These are phyloP conservation scores for Corvus hawaiiensis DNA, from an alignment of 2,113 vertebrate genomes.

Conservation along the genomic window DNA sequence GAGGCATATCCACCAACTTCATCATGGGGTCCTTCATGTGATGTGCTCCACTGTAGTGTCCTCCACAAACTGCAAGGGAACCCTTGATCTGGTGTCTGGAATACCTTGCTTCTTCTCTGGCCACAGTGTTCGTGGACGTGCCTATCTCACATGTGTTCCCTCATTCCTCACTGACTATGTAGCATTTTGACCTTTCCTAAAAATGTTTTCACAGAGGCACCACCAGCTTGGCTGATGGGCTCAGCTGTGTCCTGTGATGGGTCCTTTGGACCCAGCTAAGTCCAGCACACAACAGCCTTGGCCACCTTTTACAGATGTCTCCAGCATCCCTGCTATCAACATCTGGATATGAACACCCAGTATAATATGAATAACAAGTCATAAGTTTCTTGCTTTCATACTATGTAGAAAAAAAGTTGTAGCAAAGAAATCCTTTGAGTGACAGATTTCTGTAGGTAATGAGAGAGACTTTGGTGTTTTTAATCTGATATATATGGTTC, in stretches of 20 bases:
- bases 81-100: not conserved
- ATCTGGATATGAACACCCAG: not conserved
- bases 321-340: not conserved
- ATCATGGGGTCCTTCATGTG: not conserved
- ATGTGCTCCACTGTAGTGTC: not conserved
- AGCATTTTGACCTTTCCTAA: not conserved
- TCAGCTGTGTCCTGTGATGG: not conserved
- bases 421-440: not conserved
- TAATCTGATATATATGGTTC: not conserved
- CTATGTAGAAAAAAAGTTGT: not conserved
- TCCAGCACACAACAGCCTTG: not conserved
- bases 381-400: not conserved
- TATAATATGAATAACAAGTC: not conserved
- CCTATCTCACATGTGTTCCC: not conserved
- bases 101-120: not conserved
- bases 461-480: not conserved
- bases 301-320: not conserved
- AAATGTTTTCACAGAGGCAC: not conserved
- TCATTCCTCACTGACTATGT: not conserved
- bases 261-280: not conserved
- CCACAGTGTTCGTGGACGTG: accelerated
- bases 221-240: not conserved
- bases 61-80: not conserved
- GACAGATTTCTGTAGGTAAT: not conserved
- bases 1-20: not conserved